Conservation (phyloP, 2,888 invertebrate species). For the Bursaphelenchus okinawaensis region DNA sequence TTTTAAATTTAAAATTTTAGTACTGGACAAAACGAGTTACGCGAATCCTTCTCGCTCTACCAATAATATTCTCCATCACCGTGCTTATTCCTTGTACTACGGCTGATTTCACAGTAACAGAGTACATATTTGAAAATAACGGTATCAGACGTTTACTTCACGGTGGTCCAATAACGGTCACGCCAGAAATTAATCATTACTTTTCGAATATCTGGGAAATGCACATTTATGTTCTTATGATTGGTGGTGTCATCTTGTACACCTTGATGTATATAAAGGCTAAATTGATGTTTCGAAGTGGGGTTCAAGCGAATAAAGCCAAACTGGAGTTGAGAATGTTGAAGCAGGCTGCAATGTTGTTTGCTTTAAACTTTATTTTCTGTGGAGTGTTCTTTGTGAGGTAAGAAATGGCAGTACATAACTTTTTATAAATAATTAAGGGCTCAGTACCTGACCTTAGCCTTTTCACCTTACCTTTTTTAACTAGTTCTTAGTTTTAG, state of each 20-base stretch:
- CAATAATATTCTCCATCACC: neutral
- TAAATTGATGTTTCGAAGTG: neutral
- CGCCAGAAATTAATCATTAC: neutral
- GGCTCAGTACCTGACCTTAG: no score
- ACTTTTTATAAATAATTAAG: no score
- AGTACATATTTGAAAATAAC: neutral
- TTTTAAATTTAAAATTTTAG: no score
- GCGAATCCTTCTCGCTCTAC: neutral
- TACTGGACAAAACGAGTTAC: neutral
- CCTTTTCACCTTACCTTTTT: no score
- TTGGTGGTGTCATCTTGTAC: neutral
- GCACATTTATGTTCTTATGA: conserved; percentile 2
- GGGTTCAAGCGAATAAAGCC: neutral
- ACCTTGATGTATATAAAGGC: neutral
- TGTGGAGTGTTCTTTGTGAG: neutral
- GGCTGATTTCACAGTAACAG: neutral
- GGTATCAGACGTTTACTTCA: neutral
- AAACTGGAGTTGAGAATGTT: neutral
- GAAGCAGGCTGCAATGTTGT: neutral
- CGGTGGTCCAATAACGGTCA: neutral
- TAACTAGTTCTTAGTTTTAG: no score
- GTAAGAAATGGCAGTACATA: no score
- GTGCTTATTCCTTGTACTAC: neutral
- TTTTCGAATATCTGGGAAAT: neutral
- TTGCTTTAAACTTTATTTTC: neutral